Base-by-base conservation (phyloP, 2,888 invertebrate genomes). In the Onchidella celtica region DNA sequence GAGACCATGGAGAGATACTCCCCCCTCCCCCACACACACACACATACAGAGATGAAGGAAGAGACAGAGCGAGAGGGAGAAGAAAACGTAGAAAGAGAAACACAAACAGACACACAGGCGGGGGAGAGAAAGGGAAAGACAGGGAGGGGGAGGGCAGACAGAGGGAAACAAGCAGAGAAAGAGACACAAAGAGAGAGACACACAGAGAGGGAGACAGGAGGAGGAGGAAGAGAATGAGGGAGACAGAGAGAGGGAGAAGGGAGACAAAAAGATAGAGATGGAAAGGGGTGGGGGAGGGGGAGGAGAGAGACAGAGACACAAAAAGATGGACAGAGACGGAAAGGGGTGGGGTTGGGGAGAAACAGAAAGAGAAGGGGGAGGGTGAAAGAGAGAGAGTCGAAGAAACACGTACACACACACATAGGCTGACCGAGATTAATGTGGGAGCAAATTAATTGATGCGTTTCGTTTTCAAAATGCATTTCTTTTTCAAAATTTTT, bases 241-340 rank as follows among this genome's bases (percentile, higher is more conserved):
- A 17, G 47, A 47, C 9, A 47, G 47, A 47, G 47, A 47, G 47
- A 47, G 17, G 6, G 17, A 17, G 17, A 17, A 47, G 47, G 17
- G 9, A 6, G 47, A 47, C 47, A 47, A 17, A 47, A 6, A 47
- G 47, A 47, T 17, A 47, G 47, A 47, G 9, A 24, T n/a, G 4
- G 36, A 36, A 72, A 55, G 29, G 27, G 36, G 72, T n/a, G 57
- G 24, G 57, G 36, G 47, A 29, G 57, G 55, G 57, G 36, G 72
- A 57, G 9, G 32, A 55, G 55, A 38, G 24, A 11, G 55, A 73
- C 4, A n/a, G n/a, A 73, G 32, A 6, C 24, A 59, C 9, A 72
- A 32, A 72, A 32, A 57, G 57, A 27, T 27, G 29, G 57, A 57
- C 29, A 68, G 59, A 61, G 24, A 36, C 24, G 36, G 59, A 9